Percentiles rank a stretch among this genome's conserved stretches.
phyloP scores from a whole-genome alignment of 2,888 invertebrate genomes.

The Andrena bucephala region DNA sequence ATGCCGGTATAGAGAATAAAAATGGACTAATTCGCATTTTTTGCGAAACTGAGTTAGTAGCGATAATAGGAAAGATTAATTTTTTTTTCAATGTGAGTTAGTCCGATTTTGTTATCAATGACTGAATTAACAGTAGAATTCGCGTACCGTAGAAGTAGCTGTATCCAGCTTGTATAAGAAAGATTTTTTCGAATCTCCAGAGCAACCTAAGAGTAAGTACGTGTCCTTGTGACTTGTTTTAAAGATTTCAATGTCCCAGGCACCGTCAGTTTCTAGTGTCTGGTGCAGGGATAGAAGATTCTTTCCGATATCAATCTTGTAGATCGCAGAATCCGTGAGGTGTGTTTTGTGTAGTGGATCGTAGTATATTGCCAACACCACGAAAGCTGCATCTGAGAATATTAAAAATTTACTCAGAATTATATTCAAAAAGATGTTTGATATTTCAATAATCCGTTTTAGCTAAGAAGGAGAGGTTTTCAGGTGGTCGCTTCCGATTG shows the following conservation, averaged over 20 bases:
- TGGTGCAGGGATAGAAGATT: conserved; percentile 63
- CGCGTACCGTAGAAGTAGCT: conserved; percentile 59
- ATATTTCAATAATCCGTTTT: too few species aligned
- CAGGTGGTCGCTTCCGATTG: too few species aligned
- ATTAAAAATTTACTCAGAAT: too few species aligned
- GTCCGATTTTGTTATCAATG: too few species aligned
- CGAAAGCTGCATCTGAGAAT: conserved; percentile 70
- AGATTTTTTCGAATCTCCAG: conserved; percentile 68
- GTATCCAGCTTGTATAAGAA: conserved; percentile 70
- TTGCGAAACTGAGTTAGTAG: too few species aligned
- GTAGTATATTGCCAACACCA: conserved; percentile 77
- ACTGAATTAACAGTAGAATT: background rate
- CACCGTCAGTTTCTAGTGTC: conserved; percentile 72
- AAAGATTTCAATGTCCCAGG: conserved; percentile 73
- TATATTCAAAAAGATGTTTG: too few species aligned
- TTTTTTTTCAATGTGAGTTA: too few species aligned
- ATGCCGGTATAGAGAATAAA: background rate
- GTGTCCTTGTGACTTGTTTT: conserved; percentile 50
- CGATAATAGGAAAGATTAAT: too few species aligned
- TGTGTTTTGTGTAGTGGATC: conserved; percentile 67
- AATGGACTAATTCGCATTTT: too few species aligned
- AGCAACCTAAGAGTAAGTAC: conserved; percentile 73
- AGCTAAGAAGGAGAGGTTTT: too few species aligned
- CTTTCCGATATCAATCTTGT: conserved; percentile 67
- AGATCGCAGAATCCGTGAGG: conserved; percentile 72